These are phyloP conservation scores for Melanotaenia trifasciata DNA, from an alignment of 2,797 vertebrate species.

Conservation along the genomic window DNA sequence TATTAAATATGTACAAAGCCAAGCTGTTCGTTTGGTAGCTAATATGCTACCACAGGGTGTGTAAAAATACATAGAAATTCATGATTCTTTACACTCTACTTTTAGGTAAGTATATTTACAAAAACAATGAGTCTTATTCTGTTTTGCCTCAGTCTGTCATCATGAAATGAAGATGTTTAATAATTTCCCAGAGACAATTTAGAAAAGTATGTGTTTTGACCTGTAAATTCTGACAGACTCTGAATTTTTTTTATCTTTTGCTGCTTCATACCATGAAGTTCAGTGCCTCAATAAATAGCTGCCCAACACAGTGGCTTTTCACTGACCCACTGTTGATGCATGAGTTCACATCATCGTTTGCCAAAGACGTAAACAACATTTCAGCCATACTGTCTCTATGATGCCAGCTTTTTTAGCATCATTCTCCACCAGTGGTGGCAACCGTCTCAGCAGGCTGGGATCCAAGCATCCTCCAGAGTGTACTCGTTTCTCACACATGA, in stretches of 20 bases:
- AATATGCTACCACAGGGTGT: background rate
- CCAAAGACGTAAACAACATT: conserved; percentile 70
- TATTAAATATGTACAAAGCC: background rate
- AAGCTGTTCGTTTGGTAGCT: background rate
- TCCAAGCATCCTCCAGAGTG: conserved; percentile 65
- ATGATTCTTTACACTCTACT: background rate
- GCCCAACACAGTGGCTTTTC: conserved; percentile 37
- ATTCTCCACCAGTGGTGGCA: conserved; percentile 66
- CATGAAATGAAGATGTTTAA: background rate
- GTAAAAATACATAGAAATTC: background rate
- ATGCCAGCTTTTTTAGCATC: conserved; percentile 65
- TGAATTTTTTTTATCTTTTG: background rate
- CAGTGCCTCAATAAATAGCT: conserved; percentile 52
- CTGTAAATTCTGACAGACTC: background rate
- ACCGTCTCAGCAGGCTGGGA: conserved; percentile 65
- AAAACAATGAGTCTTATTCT: background rate
- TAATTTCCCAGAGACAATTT: background rate
- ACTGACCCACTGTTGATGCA: conserved; percentile 54
- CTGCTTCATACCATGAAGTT: conserved; percentile 47
- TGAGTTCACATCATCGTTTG: conserved; percentile 30
- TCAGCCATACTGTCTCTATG: conserved; percentile 55
- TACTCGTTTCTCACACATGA: conserved; percentile 58
- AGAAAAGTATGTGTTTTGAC: background rate
- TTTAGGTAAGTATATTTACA: background rate
- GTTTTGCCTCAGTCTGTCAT: background rate